These are phyloP conservation scores for Morus bassanus DNA, from an alignment of 2,797 vertebrate species.

Conservation along the genomic window DNA sequence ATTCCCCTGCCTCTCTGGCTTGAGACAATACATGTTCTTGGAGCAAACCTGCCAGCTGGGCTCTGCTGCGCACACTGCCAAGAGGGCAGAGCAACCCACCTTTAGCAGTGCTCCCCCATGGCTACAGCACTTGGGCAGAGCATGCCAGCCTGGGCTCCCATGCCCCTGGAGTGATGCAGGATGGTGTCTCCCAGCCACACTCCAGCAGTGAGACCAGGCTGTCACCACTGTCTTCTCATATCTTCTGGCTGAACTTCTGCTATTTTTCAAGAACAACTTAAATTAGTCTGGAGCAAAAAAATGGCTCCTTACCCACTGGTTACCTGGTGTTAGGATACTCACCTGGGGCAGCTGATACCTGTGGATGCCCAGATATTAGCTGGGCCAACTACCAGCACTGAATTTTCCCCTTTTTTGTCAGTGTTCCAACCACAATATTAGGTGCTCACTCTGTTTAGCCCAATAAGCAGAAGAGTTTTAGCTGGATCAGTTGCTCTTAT, in stretches of 20 bases:
- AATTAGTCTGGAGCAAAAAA: neutral
- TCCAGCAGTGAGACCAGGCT: neutral
- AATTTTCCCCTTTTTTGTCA: neutral
- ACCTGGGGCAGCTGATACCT: neutral
- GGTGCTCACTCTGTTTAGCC: neutral
- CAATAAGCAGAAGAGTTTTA: neutral
- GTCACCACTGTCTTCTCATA: neutral
- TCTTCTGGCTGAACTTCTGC: neutral
- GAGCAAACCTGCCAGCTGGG: neutral
- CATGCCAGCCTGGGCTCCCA: neutral
- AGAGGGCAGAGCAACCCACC: neutral
- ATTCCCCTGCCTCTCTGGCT: neutral
- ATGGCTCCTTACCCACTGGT: neutral
- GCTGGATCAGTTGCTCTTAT: neutral
- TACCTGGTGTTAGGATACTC: neutral
- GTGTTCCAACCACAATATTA: neutral
- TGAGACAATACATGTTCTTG: accelerated
- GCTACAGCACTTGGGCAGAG: neutral
- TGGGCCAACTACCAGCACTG: neutral
- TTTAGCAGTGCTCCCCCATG: neutral
- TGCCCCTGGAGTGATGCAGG: neutral
- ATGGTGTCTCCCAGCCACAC: neutral
- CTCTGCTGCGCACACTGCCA: neutral
- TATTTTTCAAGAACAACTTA: neutral
- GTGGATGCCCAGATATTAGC: neutral